Evolutionary conservation across 2,888 invertebrate genomes (phyloP).

Genomic region (Drosophila birchii): DNA sequence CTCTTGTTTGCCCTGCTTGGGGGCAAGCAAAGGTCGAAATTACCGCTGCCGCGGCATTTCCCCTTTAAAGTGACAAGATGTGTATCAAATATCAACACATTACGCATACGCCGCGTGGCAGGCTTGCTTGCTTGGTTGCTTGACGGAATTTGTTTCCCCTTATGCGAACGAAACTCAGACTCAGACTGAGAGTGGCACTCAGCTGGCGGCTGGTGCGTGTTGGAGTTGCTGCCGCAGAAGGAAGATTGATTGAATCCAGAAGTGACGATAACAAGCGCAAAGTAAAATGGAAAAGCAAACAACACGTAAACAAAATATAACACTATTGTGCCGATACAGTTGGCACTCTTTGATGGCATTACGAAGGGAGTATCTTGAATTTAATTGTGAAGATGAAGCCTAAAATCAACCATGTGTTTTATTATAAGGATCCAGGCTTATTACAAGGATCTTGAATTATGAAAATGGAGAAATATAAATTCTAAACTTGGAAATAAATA

Average conservation of each 20-base stretch:
- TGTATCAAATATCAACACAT: conserved; percentile 58
- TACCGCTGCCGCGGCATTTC: background rate
- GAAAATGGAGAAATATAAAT: too few species aligned
- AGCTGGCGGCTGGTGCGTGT: conserved; percentile 50
- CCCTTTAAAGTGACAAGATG: conserved; percentile 35
- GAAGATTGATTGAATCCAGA: conserved; percentile 79
- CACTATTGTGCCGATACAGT: conserved; percentile 62
- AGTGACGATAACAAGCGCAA: conserved; percentile 78
- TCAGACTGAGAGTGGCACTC: conserved; percentile 53
- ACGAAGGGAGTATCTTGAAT: background rate
- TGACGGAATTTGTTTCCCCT: background rate
- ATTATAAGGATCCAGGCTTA: background rate
- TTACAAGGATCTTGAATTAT: too few species aligned
- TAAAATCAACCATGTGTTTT: background rate
- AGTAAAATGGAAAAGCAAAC: conserved; percentile 76
- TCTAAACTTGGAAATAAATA: too few species aligned
- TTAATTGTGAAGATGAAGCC: background rate
- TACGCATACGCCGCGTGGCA: conserved; percentile 57
- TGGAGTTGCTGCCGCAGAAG: conserved; percentile 56
- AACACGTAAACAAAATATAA: conserved; percentile 57
- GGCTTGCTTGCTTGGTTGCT: background rate
- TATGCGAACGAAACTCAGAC: conserved; percentile 3
- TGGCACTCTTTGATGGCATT: background rate
- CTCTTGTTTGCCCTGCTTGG: conserved; percentile 50
- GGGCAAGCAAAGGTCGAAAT: conserved; percentile 18